Base-by-base conservation (phyloP, 2,888 invertebrate genomes). In the Coremacera marginata region DNA sequence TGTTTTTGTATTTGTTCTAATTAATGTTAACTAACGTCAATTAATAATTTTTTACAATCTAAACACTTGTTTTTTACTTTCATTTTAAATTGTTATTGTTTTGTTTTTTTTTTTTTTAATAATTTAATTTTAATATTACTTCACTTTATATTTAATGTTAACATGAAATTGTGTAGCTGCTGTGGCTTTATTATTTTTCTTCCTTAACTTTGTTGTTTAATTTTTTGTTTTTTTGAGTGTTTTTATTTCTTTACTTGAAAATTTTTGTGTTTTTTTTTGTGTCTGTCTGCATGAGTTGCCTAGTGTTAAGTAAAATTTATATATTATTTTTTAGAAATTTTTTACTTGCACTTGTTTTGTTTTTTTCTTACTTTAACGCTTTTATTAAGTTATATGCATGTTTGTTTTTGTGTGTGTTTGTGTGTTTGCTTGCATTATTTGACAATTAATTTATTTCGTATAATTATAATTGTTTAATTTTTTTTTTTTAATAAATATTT, bases 131-230 rank as follows among this genome's bases (percentile, higher is more conserved):
- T 71, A 77, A 79, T 78, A 75, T 79, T 79, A 77, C 78, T 63
- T 78, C 70, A 73, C 19, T 83, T 82, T 87, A 86, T 84, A 86
- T 87, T 85, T 88, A 88, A 88, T 88, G 88, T 88, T 88, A 88
- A 88, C 88, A 88, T 88, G 87, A 84, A 88, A 87, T 87, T 87
- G 86, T 85, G 82, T 80, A 84, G 80, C 81, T 85, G 82, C 81
- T 81, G 81, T 79, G 70, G 52, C 72, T 81, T 80, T 82, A 80
- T 79, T 79, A 80, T 55, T 75, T 73, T 68, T 62, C 37, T 65
- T 75, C 52, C 67, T 44, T 44, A 44, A 44, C 44, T 44, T 44
- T 44, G 60, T 79, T 75, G 70, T 71, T 77, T 78, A 78, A 74
- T 76, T 77, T 74, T 78, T 70, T 74, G 34, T 49, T 67, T 65